Evolutionary conservation across 1,140 invertebrate species (phyloP).

Genomic region (Lordiphosa stackelbergi): DNA sequence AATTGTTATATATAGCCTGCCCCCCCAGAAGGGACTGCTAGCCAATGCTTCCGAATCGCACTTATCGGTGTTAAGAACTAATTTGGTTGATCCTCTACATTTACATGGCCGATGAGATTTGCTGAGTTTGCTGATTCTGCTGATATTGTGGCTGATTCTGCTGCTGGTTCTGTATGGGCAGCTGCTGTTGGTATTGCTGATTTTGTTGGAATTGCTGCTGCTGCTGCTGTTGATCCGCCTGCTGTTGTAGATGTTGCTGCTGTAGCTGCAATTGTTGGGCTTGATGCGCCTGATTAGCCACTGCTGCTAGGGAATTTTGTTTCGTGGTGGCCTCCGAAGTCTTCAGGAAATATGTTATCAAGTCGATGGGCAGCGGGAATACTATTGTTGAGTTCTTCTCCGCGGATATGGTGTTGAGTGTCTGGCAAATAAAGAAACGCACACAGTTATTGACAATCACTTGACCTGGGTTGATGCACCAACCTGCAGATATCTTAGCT

Average conservation of each 20-base stretch:
- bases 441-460: slow-evolving; percentile 9
- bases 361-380: slow-evolving; percentile 96
- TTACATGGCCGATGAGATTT: slow-evolving; percentile 69
- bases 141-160: slow-evolving; percentile 19
- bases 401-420: slow-evolving; percentile 95
- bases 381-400: slow-evolving; percentile 99
- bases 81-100: slow-evolving; percentile 8
- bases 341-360: slow-evolving; percentile 87
- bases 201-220: slow-evolving; percentile 29
- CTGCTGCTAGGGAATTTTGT: slow-evolving; percentile 49
- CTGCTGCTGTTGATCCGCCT: not conserved
- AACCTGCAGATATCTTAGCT: slow-evolving; percentile 79
- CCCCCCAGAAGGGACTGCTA: slow-evolving; percentile 5
- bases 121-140: slow-evolving; percentile 36
- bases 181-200: slow-evolving; percentile 20
- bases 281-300: slow-evolving; percentile 40
- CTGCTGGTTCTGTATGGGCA: slow-evolving; percentile 14
- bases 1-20: too few relatives aligned
- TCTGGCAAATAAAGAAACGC: slow-evolving; percentile 79
- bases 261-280: slow-evolving; percentile 38
- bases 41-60: slow-evolving; percentile 43
- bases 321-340: slow-evolving; percentile 58
- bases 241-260: slow-evolving; percentile 25
- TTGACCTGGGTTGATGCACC: slow-evolving; percentile 6
- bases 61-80: slow-evolving; percentile 60